phyloP scores from a whole-genome alignment of 2,888 invertebrate species.

The Leptarthrus brevirostris region DNA sequence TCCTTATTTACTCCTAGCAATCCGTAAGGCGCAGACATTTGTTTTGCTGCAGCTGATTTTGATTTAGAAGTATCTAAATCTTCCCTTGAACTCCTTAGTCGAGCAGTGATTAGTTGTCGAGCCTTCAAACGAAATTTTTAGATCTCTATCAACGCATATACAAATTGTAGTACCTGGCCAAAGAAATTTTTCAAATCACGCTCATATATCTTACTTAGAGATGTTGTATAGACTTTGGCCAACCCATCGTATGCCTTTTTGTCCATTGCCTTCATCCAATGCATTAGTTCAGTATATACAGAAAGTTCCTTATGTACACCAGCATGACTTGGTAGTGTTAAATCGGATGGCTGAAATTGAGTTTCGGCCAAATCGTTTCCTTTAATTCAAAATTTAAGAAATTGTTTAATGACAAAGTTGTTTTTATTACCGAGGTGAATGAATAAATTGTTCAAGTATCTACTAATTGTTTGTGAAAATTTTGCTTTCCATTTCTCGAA shows the following conservation, averaged over 20 bases:
- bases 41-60: slow-evolving; percentile 63
- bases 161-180: slow-evolving; percentile 73
- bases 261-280: slow-evolving; percentile 90
- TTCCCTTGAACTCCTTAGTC: slow-evolving; percentile 64
- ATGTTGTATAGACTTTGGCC: slow-evolving; percentile 83
- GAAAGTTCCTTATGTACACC: slow-evolving; percentile 86
- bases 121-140: no score
- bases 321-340: slow-evolving; percentile 80
- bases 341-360: slow-evolving; percentile 66
- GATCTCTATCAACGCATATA: no score
- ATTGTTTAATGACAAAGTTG: background rate
- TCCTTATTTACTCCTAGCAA: slow-evolving; percentile 74
- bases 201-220: slow-evolving; percentile 89
- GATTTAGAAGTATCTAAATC: slow-evolving; percentile 66
- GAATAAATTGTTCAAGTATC: slow-evolving; percentile 94
- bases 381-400: slow-evolving; percentile 59
- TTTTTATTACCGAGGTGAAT: slow-evolving; percentile 87
- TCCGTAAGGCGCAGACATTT: slow-evolving; percentile 63
- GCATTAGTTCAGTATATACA: slow-evolving; percentile 91
- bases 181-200: slow-evolving; percentile 84
- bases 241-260: slow-evolving; percentile 83
- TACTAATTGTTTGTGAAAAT: slow-evolving; percentile 85
- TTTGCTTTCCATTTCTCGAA: slow-evolving; percentile 81
- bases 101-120: slow-evolving; percentile 63
- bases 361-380: slow-evolving; percentile 78